A percentile compares a stretch with the other conserved stretches of the same genome.
phyloP scores from a whole-genome alignment of 2,113 vertebrate species.

The Aramus guarauna region DNA sequence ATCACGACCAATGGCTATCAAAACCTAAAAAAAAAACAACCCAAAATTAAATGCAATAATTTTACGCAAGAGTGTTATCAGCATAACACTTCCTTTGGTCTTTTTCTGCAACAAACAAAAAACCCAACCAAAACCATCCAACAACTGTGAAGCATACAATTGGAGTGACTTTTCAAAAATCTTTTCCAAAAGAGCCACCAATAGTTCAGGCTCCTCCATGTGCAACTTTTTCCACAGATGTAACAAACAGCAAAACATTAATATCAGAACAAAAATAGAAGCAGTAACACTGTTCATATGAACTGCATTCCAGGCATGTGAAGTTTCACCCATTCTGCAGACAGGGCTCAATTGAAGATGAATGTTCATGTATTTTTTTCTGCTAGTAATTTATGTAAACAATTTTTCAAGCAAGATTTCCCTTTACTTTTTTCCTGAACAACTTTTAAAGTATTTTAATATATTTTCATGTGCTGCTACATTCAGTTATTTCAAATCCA shows the following conservation, averaged over 20 bases:
- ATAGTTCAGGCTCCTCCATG: background rate
- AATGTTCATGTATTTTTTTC: background rate
- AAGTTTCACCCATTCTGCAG: background rate
- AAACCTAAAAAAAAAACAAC: conserved; percentile 81
- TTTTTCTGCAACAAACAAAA: background rate
- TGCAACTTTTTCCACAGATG: background rate
- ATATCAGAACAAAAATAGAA: background rate
- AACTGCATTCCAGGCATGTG: background rate
- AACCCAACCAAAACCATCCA: too few species aligned
- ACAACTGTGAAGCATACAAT: background rate
- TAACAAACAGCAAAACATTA: background rate
- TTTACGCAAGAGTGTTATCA: background rate
- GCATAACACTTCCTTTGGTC: background rate
- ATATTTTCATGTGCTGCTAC: background rate
- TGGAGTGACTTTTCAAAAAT: background rate
- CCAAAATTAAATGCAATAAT: background rate
- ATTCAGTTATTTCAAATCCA: background rate
- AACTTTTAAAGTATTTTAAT: background rate
- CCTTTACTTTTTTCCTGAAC: background rate
- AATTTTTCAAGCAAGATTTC: background rate
- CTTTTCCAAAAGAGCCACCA: background rate
- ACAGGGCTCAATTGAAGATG: background rate
- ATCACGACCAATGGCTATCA: conserved; percentile 91
- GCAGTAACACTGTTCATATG: background rate
- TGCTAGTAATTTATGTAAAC: background rate